These are phyloP conservation scores for Sciurus vulgaris DNA, from an alignment of 2,797 vertebrate genomes.

Conservation along the genomic window DNA sequence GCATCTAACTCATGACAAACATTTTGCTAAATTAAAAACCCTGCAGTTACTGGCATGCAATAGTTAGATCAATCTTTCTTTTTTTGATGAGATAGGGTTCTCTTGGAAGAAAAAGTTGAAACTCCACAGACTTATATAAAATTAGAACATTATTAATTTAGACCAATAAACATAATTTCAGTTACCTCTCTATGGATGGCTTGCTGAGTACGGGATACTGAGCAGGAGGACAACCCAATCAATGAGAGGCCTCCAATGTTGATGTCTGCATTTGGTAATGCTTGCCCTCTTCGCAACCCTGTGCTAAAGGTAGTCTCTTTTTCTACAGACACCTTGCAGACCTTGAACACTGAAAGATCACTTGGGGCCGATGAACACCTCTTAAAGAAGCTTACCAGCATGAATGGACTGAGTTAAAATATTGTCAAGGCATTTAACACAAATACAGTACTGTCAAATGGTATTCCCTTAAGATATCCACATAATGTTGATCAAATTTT, in stretches of 20 bases:
- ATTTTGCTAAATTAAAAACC: neutral
- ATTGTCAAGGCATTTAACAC: neutral
- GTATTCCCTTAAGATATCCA: neutral
- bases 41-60: neutral
- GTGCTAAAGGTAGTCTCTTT: neutral
- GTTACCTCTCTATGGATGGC: neutral
- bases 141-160: constrained; percentile 22
- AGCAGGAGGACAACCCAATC: neutral
- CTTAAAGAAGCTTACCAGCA: neutral
- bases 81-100: constrained; percentile 12
- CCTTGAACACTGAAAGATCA: neutral
- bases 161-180: neutral
- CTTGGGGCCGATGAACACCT: neutral
- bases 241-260: neutral
- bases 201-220: neutral
- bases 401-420: neutral
- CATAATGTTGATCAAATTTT: neutral
- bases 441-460: neutral
- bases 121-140: neutral
- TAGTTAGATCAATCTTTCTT: neutral
- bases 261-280: neutral
- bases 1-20: neutral
- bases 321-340: neutral
- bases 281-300: neutral
- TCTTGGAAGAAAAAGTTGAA: neutral